Percentiles rank a stretch among this genome's conserved stretches.
Evolutionary conservation across 2,113 vertebrate genomes (phyloP).

Genomic region (Riparia riparia): DNA sequence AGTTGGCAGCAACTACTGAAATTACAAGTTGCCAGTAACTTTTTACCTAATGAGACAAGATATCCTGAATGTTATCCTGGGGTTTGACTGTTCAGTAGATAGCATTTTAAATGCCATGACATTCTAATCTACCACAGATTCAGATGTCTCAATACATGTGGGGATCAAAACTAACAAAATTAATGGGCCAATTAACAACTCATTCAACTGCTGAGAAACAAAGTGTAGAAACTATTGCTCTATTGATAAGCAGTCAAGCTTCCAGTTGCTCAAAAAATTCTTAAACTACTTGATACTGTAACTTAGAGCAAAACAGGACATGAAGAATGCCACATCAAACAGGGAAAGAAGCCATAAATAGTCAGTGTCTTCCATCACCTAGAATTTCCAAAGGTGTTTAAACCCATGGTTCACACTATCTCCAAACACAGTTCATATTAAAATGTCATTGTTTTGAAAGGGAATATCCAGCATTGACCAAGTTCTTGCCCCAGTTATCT

Average conservation of each 20-base stretch:
- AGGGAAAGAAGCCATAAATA: background rate
- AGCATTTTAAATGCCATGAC: background rate
- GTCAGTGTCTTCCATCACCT: background rate
- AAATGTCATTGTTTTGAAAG: background rate
- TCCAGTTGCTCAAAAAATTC: background rate
- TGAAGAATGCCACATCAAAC: background rate
- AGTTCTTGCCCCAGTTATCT: background rate
- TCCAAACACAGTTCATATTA: background rate
- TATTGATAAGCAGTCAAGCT: background rate
- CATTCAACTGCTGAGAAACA: background rate
- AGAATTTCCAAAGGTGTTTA: background rate
- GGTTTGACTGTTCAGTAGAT: background rate
- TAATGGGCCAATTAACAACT: background rate
- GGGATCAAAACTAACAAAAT: constrained; percentile 1
- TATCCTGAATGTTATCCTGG: background rate
- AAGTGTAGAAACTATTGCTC: background rate
- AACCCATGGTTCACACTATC: background rate
- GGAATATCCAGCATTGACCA: background rate
- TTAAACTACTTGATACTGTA: background rate
- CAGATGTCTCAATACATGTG: background rate
- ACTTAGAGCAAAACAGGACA: background rate
- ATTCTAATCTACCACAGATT: background rate
- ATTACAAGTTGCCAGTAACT: background rate
- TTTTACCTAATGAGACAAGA: background rate
- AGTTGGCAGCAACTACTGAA: background rate